Conservation (phyloP, 2,113 vertebrate species). For the Corvus moneduloides region DNA sequence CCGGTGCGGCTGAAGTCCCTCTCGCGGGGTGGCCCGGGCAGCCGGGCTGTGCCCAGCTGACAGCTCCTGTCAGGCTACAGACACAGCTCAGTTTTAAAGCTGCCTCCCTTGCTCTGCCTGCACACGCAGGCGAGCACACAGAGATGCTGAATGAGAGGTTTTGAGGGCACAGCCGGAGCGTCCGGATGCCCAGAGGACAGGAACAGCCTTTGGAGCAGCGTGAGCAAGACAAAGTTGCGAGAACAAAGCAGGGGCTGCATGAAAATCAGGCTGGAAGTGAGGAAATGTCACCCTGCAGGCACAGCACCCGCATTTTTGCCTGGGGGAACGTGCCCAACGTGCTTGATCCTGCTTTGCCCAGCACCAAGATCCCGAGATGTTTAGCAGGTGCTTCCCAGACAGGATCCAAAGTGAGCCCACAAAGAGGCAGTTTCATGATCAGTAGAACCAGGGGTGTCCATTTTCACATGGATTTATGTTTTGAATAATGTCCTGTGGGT, state of each 20-base stretch:
- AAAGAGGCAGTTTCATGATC: neutral
- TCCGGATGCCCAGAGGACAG: neutral
- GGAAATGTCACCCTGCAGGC: neutral
- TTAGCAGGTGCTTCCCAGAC: neutral
- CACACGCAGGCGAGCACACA: neutral
- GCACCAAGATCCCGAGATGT: fast-evolving
- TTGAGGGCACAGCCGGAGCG: neutral
- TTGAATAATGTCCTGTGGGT: fast-evolving
- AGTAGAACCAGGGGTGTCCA: neutral
- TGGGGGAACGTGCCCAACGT: fast-evolving
- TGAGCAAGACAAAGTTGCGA: neutral
- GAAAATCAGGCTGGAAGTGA: neutral
- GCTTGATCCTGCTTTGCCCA: neutral
- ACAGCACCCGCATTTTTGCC: fast-evolving
- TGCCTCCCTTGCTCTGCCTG: neutral
- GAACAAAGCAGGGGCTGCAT: neutral
- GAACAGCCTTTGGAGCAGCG: neutral
- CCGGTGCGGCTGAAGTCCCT: neutral
- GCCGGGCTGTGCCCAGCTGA: neutral
- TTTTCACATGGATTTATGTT: neutral
- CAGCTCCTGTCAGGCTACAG: neutral
- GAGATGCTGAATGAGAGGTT: constrained; percentile 3
- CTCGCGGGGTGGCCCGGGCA: neutral
- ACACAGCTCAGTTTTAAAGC: neutral
- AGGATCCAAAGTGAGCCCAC: neutral